Base-by-base conservation (phyloP, 2,888 invertebrate genomes). In the Dione juno region DNA sequence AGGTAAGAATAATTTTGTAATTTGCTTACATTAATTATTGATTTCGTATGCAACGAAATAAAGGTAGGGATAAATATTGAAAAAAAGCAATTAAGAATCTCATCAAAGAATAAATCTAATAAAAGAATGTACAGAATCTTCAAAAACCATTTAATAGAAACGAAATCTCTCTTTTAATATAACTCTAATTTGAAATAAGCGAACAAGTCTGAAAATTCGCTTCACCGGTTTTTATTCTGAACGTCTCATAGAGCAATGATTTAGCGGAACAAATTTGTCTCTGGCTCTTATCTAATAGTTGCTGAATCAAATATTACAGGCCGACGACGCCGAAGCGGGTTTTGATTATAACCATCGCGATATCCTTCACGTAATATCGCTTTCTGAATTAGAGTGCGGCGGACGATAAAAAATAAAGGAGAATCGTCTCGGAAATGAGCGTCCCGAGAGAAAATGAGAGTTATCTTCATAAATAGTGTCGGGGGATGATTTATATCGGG, bases 391-490 rank as follows among this genome's bases (percentile, higher is more conserved):
- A 76, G 70, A 74, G 67, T 64, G 73, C 71, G 72, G 75, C 71
- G 61, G 41, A 70, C 73, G 78, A 77, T 78, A 76, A 80, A 78
- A 78, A 76, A 76, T 77, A 80, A 80, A 80, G 79, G 79, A 78
- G 79, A 80, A 80, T 81, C 76, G 78, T 81, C 80, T 77, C 69
- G 65, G 74, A 77, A 82, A 81, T 77, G 79, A 83, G 79, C 72
- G 76, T 67, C 75, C 74, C 65, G 73, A 77, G 77, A 77, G 69
- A 59, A 71, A 76, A 78, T 74, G 76, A 79, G 75, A 82, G 81
- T 81, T 82, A 82, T 84, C 80, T 82, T 79, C 83, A 81, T 84
- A 85, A 87, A 85, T 84, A 86, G 83, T 84, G 82, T 78, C 80
- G 76, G 77, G 68, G 70, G 77, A 83, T 86, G 86, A 86, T 86